Evolutionary conservation across 23 tunicate species (phyloP), one percentile per base, ranked within the genome.

Genomic region (Clavelina lepadiformis): DNA sequence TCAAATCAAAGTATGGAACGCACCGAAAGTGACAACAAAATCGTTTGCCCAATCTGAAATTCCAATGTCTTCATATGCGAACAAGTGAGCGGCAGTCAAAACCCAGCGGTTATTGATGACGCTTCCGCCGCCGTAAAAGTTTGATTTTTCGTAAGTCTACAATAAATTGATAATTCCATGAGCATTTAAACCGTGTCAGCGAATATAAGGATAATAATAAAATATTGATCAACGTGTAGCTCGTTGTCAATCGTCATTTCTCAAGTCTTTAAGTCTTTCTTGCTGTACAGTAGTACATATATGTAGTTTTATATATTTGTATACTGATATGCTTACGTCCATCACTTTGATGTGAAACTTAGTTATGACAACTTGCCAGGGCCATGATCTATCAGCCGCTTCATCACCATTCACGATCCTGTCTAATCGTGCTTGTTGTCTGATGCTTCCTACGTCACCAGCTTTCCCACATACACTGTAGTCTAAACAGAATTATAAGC

Each of bases 321-420:
- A n/a, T n/a, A n/a, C n/a, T n/a, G n/a, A n/a, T n/a, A n/a, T 8
- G 15, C 49, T 41, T 41, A 63, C 69, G 8, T 63, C 28, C 24
- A 63, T 36, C 4, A 63, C 69, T 6, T 13, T 34, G 21, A 19
- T 50, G 22, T 37, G 25, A 6, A 5, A 18, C 3, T 36, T 6
- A 2, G 73, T 28, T 26, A 84, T 34, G 2, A 62, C 8, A 35
- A 36, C 83, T 38, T 84, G 93, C 93, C 93, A 84, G 0, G 93
- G 83, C 93, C 93, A 84, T 5, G 83, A 63, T 38, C 82, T 25
- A 35, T 63, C 79, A 21, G 72, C 56, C 0, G 93, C 83, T 28
- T 6, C 50, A 7, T 8, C 28, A 1, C 93, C 93, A 0, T 63
- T 55, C 11, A 76, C 35, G 5, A 84, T 73, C 8, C 83, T 51